Base-by-base conservation (phyloP, 2,113 vertebrate species). In the Rhagologus leucostigma region DNA sequence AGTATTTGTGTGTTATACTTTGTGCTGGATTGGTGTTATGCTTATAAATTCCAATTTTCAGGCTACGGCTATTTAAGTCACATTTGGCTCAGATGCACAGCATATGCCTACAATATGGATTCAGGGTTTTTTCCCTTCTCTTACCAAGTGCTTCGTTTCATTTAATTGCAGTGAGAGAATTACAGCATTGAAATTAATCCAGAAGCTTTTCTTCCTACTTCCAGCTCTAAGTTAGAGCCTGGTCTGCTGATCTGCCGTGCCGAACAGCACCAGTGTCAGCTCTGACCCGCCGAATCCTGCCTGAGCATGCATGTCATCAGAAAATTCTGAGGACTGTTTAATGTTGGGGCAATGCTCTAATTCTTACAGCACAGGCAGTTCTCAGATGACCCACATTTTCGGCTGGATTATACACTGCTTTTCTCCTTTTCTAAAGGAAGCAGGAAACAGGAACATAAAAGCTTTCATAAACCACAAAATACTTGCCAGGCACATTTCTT, bases 191-290 rank as follows among this genome's bases (percentile, higher is more conserved):
- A 64, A 92, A 90, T 47, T 52, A 92, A 82, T 76, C 49, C 56
- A 75, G 32, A 78, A 44, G 26, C 53, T 63, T 52, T 39, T 84
- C 64, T 84, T 20, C 27, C 52, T 11, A 6, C 22, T 76, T 74
- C 18, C 37, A 81, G 27, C 20, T 59, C 21, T 47, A 75, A 75
- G 17, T 33, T 29, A 75, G 50, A 87, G 33, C 17, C 35, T 29
- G 3, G 8, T 56, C 85, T 88, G 74, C 6, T 0, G 1, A 5
- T 85, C 19, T 71, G 35, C 42, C n/a, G 12, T 6, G 26, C 42
- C 0, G 0, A 67, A 47, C 39, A 71, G 39, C 56, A 78, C 19
- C 0, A 0, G 46, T 0, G 0, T 46, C 56, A 55, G 32, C 35
- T 70, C 42, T 50, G 21, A 53, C 29, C 42, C 56, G 24, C 29